Conservation (phyloP, 2,113 vertebrate genomes). For the Emydocephalus ijimae region DNA sequence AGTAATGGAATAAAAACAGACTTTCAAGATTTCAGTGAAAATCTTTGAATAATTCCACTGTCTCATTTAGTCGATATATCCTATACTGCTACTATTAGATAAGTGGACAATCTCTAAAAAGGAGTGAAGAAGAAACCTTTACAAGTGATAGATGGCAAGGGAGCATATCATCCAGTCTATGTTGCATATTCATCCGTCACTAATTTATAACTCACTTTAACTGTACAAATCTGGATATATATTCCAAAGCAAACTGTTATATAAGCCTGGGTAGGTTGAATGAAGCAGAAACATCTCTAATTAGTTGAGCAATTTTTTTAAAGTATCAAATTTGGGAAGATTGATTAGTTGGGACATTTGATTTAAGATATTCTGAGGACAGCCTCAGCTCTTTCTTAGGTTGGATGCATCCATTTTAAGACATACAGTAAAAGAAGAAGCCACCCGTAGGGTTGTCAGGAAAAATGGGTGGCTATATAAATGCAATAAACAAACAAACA, state of each 20-base stretch:
- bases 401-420: not conserved
- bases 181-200: not conserved
- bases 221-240: not conserved
- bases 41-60: not conserved
- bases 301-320: not conserved
- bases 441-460: not conserved
- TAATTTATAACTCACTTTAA: not conserved
- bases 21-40: not conserved
- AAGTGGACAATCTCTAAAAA: not conserved
- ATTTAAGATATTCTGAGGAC: not conserved
- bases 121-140: not conserved
- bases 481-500: not conserved
- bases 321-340: not conserved
- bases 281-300: not conserved
- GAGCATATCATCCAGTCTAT: not conserved
- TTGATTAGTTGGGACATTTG: not conserved
- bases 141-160: not conserved
- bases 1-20: not conserved
- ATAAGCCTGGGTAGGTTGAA: not conserved
- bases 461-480: not conserved
- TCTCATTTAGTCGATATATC: not conserved
- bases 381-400: not conserved
- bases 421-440: not conserved
- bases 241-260: not conserved
- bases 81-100: not conserved